Percentiles rank a stretch among this genome's conserved stretches.
Evolutionary conservation across 1,140 invertebrate genomes (phyloP).

Genomic region (Palaemon carinicauda): DNA sequence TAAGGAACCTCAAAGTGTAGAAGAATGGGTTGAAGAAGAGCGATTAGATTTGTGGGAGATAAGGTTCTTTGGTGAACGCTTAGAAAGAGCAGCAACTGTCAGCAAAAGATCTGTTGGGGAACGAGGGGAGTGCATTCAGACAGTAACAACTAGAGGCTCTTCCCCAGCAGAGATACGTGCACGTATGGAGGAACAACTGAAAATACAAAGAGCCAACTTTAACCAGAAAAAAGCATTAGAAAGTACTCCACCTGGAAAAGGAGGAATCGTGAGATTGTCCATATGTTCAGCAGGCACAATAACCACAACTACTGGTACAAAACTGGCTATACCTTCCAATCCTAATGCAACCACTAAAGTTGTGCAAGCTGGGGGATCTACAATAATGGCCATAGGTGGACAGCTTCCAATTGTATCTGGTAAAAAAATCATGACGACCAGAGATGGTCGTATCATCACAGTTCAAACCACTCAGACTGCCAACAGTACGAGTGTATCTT

Average conservation of each 20-base stretch:
- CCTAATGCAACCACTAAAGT: constrained; percentile 24
- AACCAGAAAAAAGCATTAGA: constrained; percentile 53
- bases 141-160: constrained; percentile 15
- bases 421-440: constrained; percentile 55
- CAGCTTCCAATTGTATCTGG: constrained; percentile 46
- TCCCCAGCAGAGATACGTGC: constrained; percentile 44
- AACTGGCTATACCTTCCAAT: constrained; percentile 2
- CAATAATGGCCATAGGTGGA: constrained; percentile 50
- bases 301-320: constrained; percentile 24
- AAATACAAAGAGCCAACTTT: constrained; percentile 56
- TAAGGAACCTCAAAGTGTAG: constrained; percentile 87
- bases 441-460: constrained; percentile 56
- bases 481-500: neutral
- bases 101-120: constrained; percentile 38
- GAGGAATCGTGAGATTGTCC: constrained; percentile 45
- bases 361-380: constrained; percentile 31
- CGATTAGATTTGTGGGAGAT: constrained; percentile 97
- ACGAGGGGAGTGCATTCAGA: constrained; percentile 8
- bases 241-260: constrained; percentile 17
- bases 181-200: constrained; percentile 57
- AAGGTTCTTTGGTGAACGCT: constrained; percentile 90
- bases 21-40: constrained; percentile 96
- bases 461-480: constrained; percentile 40
- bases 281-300: constrained; percentile 24
- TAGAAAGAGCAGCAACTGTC: constrained; percentile 58